Evolutionary conservation across 2,888 invertebrate species (phyloP), one percentile per base, ranked within the genome.

Genomic region (Ennomos quercinarius): DNA sequence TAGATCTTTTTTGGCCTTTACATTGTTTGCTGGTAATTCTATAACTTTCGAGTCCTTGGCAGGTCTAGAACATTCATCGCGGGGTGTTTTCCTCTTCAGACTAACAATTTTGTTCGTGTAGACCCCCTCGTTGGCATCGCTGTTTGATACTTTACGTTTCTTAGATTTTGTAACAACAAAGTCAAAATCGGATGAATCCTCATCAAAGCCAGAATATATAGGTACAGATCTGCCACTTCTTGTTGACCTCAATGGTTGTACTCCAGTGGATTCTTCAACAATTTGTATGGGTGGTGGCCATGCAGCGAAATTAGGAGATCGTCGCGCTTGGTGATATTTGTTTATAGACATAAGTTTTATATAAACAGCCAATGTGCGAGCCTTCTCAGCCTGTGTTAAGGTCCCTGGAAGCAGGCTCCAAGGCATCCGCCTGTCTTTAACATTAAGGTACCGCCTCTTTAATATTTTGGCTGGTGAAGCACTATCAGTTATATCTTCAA

Each of bases 271-370:
- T 69, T 89, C 88, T 64, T 91, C 91, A 35, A 90, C 73, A 63
- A 91, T 91, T 70, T 91, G 89, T 48, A 92, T 74, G 12, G 91
- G 87, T 41, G 89, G 87, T 2, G 91, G 89, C 91, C 91, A 92
- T 2, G 80, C 71, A 8, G 83, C 80, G 71, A 91, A 87, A 40
- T 80, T 84, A 1, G 82, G 72, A 27, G 85, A 83, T 61, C 84
- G 84, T 47, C 91, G 79, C 0, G 91, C 91, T 71, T 90, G 88
- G 3, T 81, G 79, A 64, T 92, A 89, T 50, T 73, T 87, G 56
- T 89, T 89, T 38, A 91, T 77, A 10, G 91, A 88, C 89, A 91
- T 89, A 13, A 91, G 72, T 75, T 91, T 90, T 12, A 90, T 85
- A 56, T 92, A 91, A 17, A 89, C 88, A 45, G 91, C 87, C 27